Conservation (phyloP, 2,797 vertebrate genomes). For the Microcaecilia unicolor region DNA sequence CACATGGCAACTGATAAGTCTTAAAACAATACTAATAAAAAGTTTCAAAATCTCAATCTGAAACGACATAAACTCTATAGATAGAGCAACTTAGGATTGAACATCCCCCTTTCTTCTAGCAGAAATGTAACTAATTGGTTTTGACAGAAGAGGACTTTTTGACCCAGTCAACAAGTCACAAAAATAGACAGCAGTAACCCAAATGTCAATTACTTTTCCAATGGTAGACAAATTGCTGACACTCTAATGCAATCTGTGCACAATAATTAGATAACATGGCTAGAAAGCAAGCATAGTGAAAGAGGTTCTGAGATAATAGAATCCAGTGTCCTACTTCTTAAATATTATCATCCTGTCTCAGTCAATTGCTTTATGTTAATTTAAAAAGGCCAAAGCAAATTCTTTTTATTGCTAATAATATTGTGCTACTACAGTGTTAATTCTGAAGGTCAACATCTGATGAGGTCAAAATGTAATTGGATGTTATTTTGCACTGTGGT, state of each 20-base stretch:
- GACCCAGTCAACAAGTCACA: slow-evolving; percentile 45
- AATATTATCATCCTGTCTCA: slow-evolving; percentile 65
- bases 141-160: slow-evolving; percentile 48
- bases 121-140: slow-evolving; percentile 46
- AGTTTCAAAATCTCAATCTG: slow-evolving; percentile 40
- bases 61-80: slow-evolving; percentile 20
- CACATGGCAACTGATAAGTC: slow-evolving; percentile 36
- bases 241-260: slow-evolving; percentile 61
- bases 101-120: slow-evolving; percentile 26
- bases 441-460: slow-evolving; percentile 59
- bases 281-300: slow-evolving; percentile 63
- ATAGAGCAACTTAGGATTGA: slow-evolving; percentile 19
- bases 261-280: slow-evolving; percentile 68
- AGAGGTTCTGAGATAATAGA: slow-evolving; percentile 63
- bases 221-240: slow-evolving; percentile 59
- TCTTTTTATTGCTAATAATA: slow-evolving; percentile 67
- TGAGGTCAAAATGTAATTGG: slow-evolving; percentile 51
- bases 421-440: slow-evolving; percentile 41
- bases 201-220: slow-evolving; percentile 65
- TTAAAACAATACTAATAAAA: too few species aligned
- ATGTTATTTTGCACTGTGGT: slow-evolving; percentile 34
- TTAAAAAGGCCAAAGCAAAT: slow-evolving; percentile 64
- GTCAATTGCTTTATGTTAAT: slow-evolving; percentile 63
- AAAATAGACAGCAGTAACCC: slow-evolving; percentile 57
- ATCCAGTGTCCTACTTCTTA: slow-evolving; percentile 62